Evolutionary conservation across 2,888 invertebrate species (phyloP).

Genomic region (Barypeithes pellucidus): DNA sequence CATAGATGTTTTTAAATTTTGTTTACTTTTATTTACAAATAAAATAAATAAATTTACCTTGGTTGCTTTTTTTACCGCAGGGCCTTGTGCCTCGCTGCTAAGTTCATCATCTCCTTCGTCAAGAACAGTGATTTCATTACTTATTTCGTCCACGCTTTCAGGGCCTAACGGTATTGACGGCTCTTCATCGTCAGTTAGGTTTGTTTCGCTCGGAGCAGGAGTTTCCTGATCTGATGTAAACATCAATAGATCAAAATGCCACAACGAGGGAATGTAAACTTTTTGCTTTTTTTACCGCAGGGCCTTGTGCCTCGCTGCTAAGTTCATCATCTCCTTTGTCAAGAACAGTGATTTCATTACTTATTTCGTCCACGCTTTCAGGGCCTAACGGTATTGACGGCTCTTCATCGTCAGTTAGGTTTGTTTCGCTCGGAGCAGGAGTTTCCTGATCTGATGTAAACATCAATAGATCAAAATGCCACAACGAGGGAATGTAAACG

Average conservation of each 20-base stretch:
- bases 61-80: not conserved
- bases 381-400: not conserved
- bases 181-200: not conserved
- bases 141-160: not conserved
- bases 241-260: conserved; percentile 4
- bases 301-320: not conserved
- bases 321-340: not conserved
- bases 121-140: not conserved
- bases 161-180: not conserved
- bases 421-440: too few relatives aligned
- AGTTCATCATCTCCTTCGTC: not conserved
- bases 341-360: not conserved
- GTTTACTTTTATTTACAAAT: not conserved
- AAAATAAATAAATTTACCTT: not conserved
- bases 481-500: not conserved
- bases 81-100: not conserved
- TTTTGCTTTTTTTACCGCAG: not conserved
- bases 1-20: not conserved
- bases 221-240: conserved; percentile 1
- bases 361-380: not conserved
- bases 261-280: not conserved
- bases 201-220: too few relatives aligned
- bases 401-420: not conserved
- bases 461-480: conserved; percentile 4
- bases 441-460: conserved; percentile 1